Evolutionary conservation across 2,113 vertebrate genomes (phyloP), one percentile per base, ranked within the genome.

Genomic region (Canis aureus): DNA sequence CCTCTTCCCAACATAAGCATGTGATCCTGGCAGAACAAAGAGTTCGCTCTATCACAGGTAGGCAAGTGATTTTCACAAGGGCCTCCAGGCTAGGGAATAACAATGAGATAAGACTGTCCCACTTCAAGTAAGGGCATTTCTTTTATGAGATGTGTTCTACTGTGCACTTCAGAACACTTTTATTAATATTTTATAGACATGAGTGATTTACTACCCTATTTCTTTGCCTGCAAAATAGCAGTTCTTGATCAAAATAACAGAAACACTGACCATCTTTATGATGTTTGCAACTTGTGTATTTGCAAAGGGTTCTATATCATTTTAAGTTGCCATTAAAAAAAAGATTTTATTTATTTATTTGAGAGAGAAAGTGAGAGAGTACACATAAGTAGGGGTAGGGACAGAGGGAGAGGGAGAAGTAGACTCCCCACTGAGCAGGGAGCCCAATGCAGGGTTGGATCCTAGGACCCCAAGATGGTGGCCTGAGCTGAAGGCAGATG

Each of bases 231-330:
- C 11, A 35, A 98, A 96, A 67, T 29, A 93, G 82, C 64, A 89
- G 51, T 32, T 95, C 35, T 95, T 96, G 82, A 76, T 93, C 73
- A 97, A 55, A 97, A 86, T 71, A 59, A 87, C 32, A 32, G 53
- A 90, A 60, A 69, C 89, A 62, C 53, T 62, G 89, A 78, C 62
- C 92, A 73, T 85, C 71, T 95, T 85, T 53, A 89, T 1, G 13
- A 76, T 29, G 49, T 71, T 89, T 94, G 49, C 73, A 92, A 93
- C 88, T 23, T 64, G 53, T 25, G 2, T 66, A 79, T 85, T 49
- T 95, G 71, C 57, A 87, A 94, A 94, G 74, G 27, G 74, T 64
- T 86, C 49, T n/a, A 22, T 43, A 67, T 67, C 49, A 32, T 76
- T 81, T 91, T 64, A 80, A 95, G 92, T 43, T 84, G 84, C 88